Evolutionary conservation across 92 coral and sea anemone species (phyloP).

Genomic region (Siderastrea siderea): DNA sequence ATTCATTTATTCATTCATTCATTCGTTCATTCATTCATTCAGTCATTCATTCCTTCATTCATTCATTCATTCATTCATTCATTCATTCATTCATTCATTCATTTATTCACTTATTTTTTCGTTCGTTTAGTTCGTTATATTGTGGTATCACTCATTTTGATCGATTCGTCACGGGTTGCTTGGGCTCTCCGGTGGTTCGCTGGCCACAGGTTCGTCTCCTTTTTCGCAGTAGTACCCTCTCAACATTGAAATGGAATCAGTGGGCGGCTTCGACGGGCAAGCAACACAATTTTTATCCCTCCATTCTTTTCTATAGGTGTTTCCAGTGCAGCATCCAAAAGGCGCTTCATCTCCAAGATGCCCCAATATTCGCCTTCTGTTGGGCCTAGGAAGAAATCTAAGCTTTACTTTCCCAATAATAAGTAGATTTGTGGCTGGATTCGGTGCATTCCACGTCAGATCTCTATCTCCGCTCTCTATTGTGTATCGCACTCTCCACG

Average conservation of each 20-base stretch:
- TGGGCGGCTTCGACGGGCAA: conserved; percentile 60
- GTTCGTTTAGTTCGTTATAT: background rate
- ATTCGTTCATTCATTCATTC: too few species aligned
- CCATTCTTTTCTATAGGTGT: conserved; percentile 61
- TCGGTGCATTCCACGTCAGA: conserved; percentile 68
- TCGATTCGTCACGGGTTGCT: background rate
- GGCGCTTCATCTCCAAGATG: conserved; percentile 13
- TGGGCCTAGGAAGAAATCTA: conserved; percentile 26
- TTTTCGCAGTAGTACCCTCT: conserved; percentile 81
- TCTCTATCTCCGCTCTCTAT: conserved; percentile 10
- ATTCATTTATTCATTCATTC: too few species aligned
- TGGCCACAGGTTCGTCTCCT: conserved; percentile 54
- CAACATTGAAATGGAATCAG: conserved; percentile 40
- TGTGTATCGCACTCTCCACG: conserved; percentile 63
- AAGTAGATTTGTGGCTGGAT: conserved; percentile 71
- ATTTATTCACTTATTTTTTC: too few species aligned
- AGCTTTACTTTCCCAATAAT: conserved; percentile 59
- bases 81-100: too few species aligned
- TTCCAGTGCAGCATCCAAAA: conserved; percentile 63
- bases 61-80: too few species aligned
- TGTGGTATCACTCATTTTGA: background rate
- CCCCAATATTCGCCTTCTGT: background rate
- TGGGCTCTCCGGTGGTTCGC: conserved; percentile 17
- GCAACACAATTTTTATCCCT: conserved; percentile 34
- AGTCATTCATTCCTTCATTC: too few species aligned